Conservation (phyloP, 2,113 vertebrate species). For the Ictalurus punctatus region DNA sequence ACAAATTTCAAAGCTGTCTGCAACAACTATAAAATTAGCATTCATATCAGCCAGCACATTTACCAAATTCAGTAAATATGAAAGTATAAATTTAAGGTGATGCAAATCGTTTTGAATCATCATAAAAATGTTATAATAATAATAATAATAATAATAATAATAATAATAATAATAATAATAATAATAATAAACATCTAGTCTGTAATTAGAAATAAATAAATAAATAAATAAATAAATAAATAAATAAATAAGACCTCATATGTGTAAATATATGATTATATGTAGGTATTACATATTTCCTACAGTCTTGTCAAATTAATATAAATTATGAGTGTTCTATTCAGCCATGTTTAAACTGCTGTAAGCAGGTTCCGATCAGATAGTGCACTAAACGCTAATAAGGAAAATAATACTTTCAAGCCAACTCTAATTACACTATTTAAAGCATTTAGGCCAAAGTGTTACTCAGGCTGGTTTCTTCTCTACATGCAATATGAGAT, state of each 20-base stretch:
- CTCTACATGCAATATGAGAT: slow-evolving; percentile 14
- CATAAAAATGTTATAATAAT: no score
- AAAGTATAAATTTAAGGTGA: neutral
- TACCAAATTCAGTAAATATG: neutral
- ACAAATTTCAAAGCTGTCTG: neutral
- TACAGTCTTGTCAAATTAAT: neutral
- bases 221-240: no score
- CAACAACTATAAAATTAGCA: neutral
- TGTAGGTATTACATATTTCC: neutral
- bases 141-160: neutral
- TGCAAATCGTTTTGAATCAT: neutral
- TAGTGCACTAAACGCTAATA: neutral
- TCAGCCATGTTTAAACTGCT: neutral
- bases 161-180: neutral
- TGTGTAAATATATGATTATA: neutral
- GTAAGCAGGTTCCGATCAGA: neutral
- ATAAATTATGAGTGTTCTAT: neutral
- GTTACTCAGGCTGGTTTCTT: slow-evolving; percentile 20
- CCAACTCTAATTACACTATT: slow-evolving; percentile 30
- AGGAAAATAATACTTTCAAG: slow-evolving; percentile 3
- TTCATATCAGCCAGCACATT: neutral
- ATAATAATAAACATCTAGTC: neutral
- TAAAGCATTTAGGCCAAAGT: slow-evolving; percentile 38
- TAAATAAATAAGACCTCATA: no score
- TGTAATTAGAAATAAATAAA: no score